Evolutionary conservation across 1,140 invertebrate species (phyloP).

Genomic region (Sinella curviseta): DNA sequence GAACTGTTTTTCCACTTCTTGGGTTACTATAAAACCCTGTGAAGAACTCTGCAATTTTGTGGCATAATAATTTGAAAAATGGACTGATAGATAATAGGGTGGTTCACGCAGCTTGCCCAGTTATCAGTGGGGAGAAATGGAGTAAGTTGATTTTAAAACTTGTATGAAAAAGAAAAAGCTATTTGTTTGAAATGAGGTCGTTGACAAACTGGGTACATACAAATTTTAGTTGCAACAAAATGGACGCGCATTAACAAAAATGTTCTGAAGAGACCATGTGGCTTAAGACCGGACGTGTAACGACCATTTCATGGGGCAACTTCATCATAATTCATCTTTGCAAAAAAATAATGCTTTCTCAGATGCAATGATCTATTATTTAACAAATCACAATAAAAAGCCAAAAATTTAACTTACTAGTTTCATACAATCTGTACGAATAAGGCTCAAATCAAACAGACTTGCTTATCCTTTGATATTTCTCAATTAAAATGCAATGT

Average conservation of each 20-base stretch:
- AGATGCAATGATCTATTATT: too few relatives aligned
- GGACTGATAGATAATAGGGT: constrained; percentile 28
- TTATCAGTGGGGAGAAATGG: constrained; percentile 41
- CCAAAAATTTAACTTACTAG: too few relatives aligned
- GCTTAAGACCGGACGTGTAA: background rate
- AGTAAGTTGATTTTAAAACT: constrained; percentile 26
- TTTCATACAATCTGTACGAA: too few relatives aligned
- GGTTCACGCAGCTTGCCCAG: constrained; percentile 39
- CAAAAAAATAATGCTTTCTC: too few relatives aligned
- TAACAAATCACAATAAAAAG: too few relatives aligned
- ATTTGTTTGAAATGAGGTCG: too few relatives aligned
- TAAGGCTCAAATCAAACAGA: too few relatives aligned
- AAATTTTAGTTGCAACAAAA: constrained; percentile 40
- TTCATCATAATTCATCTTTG: too few relatives aligned
- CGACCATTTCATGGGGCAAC: too few relatives aligned
- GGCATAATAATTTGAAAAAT: constrained; percentile 32
- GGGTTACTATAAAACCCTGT: constrained; percentile 34
- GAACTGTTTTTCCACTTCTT: constrained; percentile 37
- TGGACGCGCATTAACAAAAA: constrained; percentile 37
- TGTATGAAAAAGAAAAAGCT: too few relatives aligned
- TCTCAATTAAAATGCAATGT: too few relatives aligned
- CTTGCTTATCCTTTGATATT: too few relatives aligned
- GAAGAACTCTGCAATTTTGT: constrained; percentile 39
- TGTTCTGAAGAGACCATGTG: constrained; percentile 29
- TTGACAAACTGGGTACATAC: background rate